Percentiles rank a stretch among this genome's conserved stretches.
phyloP scores from a whole-genome alignment of 2,888 invertebrate genomes.

The Monoplex corrugatus region DNA sequence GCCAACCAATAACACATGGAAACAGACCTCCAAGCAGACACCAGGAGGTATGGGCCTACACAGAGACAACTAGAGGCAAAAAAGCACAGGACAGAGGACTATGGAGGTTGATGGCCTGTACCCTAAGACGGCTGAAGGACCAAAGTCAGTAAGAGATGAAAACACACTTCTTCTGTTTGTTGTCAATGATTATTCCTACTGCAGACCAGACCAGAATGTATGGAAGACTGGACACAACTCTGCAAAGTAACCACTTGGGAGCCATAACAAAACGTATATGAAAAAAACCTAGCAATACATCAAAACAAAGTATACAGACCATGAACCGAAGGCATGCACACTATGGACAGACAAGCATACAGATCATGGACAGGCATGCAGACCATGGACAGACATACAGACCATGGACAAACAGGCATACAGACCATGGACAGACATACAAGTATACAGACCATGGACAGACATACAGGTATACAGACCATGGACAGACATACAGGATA shows the following conservation, averaged over 20 bases:
- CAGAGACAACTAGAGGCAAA: too few species aligned
- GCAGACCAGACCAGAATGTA: too few species aligned
- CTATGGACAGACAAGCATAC: neutral
- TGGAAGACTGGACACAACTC: too few species aligned
- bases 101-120: too few species aligned
- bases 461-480: neutral
- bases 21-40: too few species aligned
- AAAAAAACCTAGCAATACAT: neutral
- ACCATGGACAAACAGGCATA: neutral
- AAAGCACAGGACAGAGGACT: too few species aligned
- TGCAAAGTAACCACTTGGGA: neutral
- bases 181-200: too few species aligned
- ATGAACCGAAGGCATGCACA: neutral
- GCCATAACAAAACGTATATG: neutral
- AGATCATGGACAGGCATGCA: neutral
- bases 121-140: too few species aligned
- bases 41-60: too few species aligned
- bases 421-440: constrained; percentile 8
- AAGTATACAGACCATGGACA: neutral
- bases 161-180: too few species aligned
- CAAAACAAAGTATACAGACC: neutral
- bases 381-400: neutral
- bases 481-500: neutral
- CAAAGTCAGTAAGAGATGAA: too few species aligned
- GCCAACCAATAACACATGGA: neutral